Evolutionary conservation across 2,113 vertebrate genomes (phyloP).

Genomic region (Chionis minor): DNA sequence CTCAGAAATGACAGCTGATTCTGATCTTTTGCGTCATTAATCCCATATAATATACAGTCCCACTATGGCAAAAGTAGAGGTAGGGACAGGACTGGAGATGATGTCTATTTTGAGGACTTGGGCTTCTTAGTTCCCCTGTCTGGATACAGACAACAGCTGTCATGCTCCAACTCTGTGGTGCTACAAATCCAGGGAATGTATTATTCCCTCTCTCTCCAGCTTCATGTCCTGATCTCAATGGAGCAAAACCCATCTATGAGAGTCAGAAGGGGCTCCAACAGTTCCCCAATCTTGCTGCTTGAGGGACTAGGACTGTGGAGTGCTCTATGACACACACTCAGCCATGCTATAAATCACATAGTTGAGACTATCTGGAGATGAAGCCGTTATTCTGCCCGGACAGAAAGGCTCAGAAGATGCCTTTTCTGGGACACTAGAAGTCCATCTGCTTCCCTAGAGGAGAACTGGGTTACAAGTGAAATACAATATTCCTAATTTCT

Average conservation of each 20-base stretch:
- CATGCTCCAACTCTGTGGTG: background rate
- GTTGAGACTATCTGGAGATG: background rate
- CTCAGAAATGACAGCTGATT: background rate
- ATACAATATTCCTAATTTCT: background rate
- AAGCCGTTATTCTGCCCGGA: background rate
- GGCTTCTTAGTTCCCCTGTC: background rate
- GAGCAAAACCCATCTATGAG: background rate
- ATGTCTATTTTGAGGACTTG: background rate
- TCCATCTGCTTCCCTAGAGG: background rate
- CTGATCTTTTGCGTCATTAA: background rate
- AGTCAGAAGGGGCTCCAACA: background rate
- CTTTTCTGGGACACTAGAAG: background rate
- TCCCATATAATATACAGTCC: background rate
- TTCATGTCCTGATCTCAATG: background rate
- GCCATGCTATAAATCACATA: background rate
- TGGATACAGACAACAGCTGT: rapidly evolving
- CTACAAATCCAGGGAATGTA: background rate
- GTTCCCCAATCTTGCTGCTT: background rate
- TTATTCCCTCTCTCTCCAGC: background rate
- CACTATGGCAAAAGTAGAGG: background rate
- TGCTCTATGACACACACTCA: background rate
- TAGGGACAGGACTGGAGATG: background rate
- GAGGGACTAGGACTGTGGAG: background rate
- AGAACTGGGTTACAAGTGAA: background rate
- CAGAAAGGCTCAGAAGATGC: background rate